Evolutionary conservation across 2,797 vertebrate genomes (phyloP), one percentile per base, ranked within the genome.

Genomic region (Lacerta bilineata): DNA sequence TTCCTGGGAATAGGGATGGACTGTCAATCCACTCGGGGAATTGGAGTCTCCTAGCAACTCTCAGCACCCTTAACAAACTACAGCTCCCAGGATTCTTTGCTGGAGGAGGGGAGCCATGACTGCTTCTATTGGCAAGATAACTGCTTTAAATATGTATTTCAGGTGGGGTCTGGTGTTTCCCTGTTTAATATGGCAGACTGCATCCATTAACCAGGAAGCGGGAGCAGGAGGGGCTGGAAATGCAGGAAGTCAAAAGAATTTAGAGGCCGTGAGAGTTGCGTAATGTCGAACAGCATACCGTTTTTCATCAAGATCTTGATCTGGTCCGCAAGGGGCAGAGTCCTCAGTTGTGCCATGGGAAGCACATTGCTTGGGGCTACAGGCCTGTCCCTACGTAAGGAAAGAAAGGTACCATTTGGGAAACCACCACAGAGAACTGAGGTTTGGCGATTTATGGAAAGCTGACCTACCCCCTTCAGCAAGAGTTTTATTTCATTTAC

Each of bases 241-340:
- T 4, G 5, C 27, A 33, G 27, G 25, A 71, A n/a, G 69, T 15
- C 69, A 71, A 29, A 17, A n/a, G 17, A 78, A 29, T 43, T 46
- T n/a, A 61, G 11, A 9, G n/a, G 2, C 84, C 33, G 5, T 7
- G 43, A 0, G 9, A 3, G 39, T 15, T 0, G 1, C 8, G 29
- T 7, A 29, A 41, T 77, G 25, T 36, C 36, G 39, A 4, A 41
- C 8, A 59, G 95, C 97, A 27, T 94, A 99, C 99, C 99, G 0
- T 99, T 99, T 95, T 98, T 99, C 98, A 99, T 98, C 92, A 99
- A 95, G 50, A 98, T 99, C 97, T 98, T 99, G 91, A 99, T 98
- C 94, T 99, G 99, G 84, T 99, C 99, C 3, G 97, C 98, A 64
- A 99, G 97, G 0, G 99, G 98, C 91, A 99, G 96, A 2, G 98